phyloP scores from a whole-genome alignment of 2,113 vertebrate species.

The Hydrochoerus hydrochaeris region DNA sequence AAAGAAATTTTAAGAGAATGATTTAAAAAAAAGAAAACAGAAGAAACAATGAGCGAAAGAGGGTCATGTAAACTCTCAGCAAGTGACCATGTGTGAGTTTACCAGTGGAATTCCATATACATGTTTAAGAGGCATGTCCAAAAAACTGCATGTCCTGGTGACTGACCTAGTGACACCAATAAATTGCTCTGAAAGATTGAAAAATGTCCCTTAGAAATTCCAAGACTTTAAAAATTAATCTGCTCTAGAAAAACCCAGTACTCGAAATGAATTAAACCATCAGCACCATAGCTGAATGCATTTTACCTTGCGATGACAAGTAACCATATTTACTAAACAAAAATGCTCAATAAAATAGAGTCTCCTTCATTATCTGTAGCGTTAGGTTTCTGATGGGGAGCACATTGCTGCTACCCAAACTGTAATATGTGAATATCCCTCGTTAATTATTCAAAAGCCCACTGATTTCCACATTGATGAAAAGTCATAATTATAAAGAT shows the following conservation, averaged over 20 bases:
- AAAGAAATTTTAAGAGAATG: constrained; percentile 27
- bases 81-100: constrained; percentile 57
- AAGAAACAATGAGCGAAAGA: constrained; percentile 23
- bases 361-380: constrained; percentile 43
- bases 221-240: constrained; percentile 57
- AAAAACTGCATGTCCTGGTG: not conserved
- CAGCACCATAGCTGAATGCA: constrained; percentile 29
- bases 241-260: constrained; percentile 1
- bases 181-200: not conserved
- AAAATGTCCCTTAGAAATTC: constrained; percentile 65
- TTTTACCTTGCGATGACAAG: constrained; percentile 64
- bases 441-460: constrained; percentile 50
- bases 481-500: constrained; percentile 76
- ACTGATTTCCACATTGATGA: constrained; percentile 73
- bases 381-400: constrained; percentile 8
- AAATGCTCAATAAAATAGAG: constrained; percentile 28
- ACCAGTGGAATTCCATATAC: constrained; percentile 77
- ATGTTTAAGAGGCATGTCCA: constrained; percentile 33
- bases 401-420: not conserved
- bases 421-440: constrained; percentile 52
- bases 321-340: constrained; percentile 74
- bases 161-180: constrained; percentile 56
- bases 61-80: constrained; percentile 29
- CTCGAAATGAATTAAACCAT: constrained; percentile 43
- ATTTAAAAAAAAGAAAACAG: not conserved